Conservation (phyloP, 2,113 vertebrate species). For the Dicaeum eximium region DNA sequence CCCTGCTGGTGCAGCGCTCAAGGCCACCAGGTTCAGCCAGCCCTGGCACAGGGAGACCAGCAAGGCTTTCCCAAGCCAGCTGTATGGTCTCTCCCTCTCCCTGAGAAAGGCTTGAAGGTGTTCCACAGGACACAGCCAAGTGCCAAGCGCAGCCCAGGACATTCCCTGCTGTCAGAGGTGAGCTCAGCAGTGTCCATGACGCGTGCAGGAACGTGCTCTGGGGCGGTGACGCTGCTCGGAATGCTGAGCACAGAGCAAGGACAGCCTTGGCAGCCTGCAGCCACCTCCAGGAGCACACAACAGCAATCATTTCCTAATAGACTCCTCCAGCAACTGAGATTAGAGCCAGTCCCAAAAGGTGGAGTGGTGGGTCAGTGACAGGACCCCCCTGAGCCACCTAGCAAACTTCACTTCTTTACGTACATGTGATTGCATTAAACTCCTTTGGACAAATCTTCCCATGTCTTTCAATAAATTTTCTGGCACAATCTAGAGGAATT, state of each 20-base stretch:
- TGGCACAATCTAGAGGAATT: not conserved
- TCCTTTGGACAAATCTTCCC: not conserved
- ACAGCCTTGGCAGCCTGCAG: not conserved
- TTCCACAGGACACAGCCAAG: fast-evolving
- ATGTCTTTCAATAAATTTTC: not conserved
- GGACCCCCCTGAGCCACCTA: not conserved
- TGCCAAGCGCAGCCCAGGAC: not conserved
- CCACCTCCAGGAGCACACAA: not conserved
- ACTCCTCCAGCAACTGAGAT: not conserved
- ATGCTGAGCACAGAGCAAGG: not conserved
- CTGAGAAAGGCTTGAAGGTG: not conserved
- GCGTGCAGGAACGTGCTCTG: fast-evolving
- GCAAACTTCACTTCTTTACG: not conserved
- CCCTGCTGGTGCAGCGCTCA: not conserved
- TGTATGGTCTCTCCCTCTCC: not conserved
- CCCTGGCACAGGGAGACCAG: not conserved
- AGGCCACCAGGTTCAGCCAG: not conserved
- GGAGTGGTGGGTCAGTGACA: not conserved
- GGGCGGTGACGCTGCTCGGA: fast-evolving
- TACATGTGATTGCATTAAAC: not conserved
- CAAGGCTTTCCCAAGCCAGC: not conserved
- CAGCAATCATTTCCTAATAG: not conserved
- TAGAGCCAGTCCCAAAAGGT: not conserved
- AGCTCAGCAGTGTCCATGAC: not conserved
- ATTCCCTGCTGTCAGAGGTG: not conserved